Conservation (phyloP, 2,797 vertebrate genomes). For the Avahi laniger region DNA sequence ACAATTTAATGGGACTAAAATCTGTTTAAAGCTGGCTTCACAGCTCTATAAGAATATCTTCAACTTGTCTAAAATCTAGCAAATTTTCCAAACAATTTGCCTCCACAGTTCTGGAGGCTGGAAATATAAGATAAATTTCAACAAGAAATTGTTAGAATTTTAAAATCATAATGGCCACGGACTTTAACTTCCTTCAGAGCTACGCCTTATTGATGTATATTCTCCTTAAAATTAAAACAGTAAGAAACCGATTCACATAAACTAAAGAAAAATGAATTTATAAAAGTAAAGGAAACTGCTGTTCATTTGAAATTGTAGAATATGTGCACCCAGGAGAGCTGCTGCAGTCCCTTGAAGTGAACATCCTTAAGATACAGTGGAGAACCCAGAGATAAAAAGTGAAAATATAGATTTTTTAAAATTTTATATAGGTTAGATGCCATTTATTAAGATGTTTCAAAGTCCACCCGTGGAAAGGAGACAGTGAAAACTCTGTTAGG, state of each 20-base stretch:
- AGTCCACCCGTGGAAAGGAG: background rate
- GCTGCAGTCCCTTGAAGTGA: background rate
- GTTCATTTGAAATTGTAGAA: background rate
- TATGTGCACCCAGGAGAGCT: background rate
- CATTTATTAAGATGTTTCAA: background rate
- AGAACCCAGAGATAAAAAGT: background rate
- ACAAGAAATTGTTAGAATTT: conserved; percentile 15
- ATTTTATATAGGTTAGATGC: background rate
- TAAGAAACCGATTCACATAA: background rate
- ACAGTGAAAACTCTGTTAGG: background rate
- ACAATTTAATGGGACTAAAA: background rate
- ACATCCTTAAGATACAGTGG: background rate
- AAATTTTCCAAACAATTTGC: background rate
- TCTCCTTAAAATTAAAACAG: background rate
- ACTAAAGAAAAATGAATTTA: background rate
- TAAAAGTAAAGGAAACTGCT: background rate
- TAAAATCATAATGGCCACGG: background rate
- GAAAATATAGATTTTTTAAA: background rate
- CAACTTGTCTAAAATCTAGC: background rate
- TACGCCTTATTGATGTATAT: background rate
- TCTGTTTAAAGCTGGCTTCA: background rate
- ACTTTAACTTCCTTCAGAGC: background rate
- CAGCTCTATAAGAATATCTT: background rate
- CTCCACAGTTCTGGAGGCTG: too few relatives aligned
- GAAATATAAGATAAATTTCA: background rate